A percentile compares a stretch with the other conserved stretches of the same genome.
phyloP scores from a whole-genome alignment of 2,888 invertebrate species.

The Noctua comes region DNA sequence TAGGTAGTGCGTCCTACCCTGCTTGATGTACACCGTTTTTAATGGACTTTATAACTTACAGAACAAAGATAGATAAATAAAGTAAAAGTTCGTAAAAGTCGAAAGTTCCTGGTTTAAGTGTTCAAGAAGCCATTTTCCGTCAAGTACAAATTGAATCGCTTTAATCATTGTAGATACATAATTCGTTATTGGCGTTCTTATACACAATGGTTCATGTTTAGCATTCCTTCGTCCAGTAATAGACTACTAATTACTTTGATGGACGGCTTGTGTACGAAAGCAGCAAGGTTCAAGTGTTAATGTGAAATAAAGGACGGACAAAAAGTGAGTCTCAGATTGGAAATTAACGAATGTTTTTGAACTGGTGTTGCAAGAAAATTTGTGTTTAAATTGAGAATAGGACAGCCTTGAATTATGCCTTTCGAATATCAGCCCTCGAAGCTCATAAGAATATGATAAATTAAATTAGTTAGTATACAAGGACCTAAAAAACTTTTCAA shows the following conservation, averaged over 20 bases:
- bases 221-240: slow-evolving; percentile 30
- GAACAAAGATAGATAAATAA: no score
- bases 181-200: slow-evolving; percentile 15
- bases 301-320: slow-evolving; percentile 29
- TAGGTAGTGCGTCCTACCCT: no score
- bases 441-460: not conserved
- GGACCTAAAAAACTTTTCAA: not conserved
- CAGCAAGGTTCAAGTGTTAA: slow-evolving; percentile 34
- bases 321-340: not conserved
- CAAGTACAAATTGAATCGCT: slow-evolving; percentile 20
- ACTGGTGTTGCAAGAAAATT: slow-evolving; percentile 8
- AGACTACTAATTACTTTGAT: slow-evolving; percentile 50
- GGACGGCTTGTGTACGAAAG: slow-evolving; percentile 37
- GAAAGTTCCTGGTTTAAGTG: not conserved
- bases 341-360: slow-evolving; percentile 13
- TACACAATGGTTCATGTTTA: slow-evolving; percentile 26
- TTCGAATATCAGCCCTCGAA: no score
- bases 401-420: not conserved
- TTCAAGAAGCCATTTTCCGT: not conserved
- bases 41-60: not conserved
- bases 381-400: not conserved
- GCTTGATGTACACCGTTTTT: not conserved
- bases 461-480: not conserved
- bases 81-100: no score
- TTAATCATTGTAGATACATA: slow-evolving; percentile 39